Evolutionary conservation across 2,797 vertebrate genomes (phyloP).

Genomic region (Rhinophrynus dorsalis): DNA sequence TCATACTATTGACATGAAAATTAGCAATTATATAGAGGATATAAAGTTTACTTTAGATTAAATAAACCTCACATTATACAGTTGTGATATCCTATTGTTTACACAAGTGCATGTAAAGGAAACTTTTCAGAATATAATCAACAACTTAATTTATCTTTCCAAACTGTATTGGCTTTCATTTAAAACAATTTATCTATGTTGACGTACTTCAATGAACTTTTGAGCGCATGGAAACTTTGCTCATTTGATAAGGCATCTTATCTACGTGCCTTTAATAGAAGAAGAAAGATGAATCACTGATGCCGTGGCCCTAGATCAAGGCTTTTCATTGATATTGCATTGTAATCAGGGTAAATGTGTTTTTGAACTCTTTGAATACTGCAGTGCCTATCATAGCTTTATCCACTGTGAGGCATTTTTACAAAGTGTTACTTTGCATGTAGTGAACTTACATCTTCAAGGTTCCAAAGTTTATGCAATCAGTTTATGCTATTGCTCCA

Average conservation of each 20-base stretch:
- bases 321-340: constrained; percentile 23
- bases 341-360: constrained; percentile 9
- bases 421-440: neutral
- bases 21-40: constrained; percentile 24
- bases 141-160: constrained; percentile 55
- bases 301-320: constrained; percentile 52
- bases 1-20: neutral
- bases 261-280: constrained; percentile 52
- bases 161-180: constrained; percentile 32
- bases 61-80: constrained; percentile 47
- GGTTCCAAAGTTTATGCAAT: too few relatives aligned
- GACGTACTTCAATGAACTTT: constrained; percentile 39
- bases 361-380: constrained; percentile 5
- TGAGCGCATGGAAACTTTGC: constrained; percentile 52
- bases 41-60: constrained; percentile 48
- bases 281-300: constrained; percentile 55
- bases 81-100: constrained; percentile 53
- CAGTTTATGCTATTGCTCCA: too few relatives aligned
- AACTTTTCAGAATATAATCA: constrained; percentile 53
- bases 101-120: constrained; percentile 49
- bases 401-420: neutral
- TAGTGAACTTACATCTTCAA: neutral
- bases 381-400: neutral
- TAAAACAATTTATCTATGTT: constrained; percentile 42
- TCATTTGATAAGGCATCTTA: constrained; percentile 55